Evolutionary conservation across 1,140 invertebrate genomes (phyloP).

Genomic region (Diorhabda elongata): DNA sequence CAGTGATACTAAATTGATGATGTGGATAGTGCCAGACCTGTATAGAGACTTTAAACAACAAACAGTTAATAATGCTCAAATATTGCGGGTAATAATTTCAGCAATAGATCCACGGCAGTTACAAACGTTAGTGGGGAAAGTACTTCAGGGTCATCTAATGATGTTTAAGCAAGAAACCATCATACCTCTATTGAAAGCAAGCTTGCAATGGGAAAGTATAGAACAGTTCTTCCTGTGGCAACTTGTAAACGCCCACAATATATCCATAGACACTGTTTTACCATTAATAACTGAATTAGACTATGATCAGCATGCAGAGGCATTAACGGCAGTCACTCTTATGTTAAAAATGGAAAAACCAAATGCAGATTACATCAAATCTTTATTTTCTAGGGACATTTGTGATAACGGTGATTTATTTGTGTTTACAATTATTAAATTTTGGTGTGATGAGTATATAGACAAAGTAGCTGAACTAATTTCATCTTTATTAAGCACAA

Average conservation of each 20-base stretch:
- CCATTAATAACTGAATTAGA: conserved; percentile 87
- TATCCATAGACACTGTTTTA: conserved; percentile 83
- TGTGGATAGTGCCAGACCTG: conserved; percentile 86
- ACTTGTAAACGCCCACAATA: conserved; percentile 86
- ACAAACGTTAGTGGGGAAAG: conserved; percentile 83
- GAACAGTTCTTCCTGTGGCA: conserved; percentile 97
- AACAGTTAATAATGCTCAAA: conserved; percentile 77
- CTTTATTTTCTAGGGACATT: conserved; percentile 74
- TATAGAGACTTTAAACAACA: conserved; percentile 87
- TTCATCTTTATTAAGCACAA: conserved; percentile 67
- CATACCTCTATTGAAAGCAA: conserved; percentile 69
- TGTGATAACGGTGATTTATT: conserved; percentile 72
- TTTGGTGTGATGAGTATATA: conserved; percentile 89
- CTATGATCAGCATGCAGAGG: conserved; percentile 84
- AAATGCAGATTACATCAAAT: conserved; percentile 77
- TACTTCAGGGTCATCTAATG: conserved; percentile 81
- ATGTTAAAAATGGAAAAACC: conserved; percentile 90
- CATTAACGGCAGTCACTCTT: conserved; percentile 83
- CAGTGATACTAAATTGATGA: conserved; percentile 79
- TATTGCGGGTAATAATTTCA: conserved; percentile 82
- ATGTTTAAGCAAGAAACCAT: conserved; percentile 76
- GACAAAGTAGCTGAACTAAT: conserved; percentile 85
- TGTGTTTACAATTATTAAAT: conserved; percentile 83
- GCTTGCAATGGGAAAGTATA: conserved; percentile 91
- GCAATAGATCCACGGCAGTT: conserved; percentile 84